phyloP scores from a whole-genome alignment of 2,888 invertebrate genomes.

The Pediacus dermestoides region DNA sequence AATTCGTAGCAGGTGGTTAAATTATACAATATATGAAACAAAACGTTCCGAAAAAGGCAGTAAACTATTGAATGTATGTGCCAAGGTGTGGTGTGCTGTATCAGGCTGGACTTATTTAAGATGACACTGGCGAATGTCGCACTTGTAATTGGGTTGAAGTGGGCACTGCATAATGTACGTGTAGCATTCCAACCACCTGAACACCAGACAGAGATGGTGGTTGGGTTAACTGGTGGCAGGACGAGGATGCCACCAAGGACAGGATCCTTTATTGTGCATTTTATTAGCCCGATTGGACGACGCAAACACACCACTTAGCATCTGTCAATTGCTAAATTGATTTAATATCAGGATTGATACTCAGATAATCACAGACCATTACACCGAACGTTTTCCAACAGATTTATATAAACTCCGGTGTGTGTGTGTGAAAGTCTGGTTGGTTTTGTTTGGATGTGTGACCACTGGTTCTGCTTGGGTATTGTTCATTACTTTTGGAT shows the following conservation, averaged over 20 bases:
- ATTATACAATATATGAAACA: too few relatives aligned
- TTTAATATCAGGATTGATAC: conserved; percentile 20
- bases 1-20: conserved; percentile 1
- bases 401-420: too few relatives aligned
- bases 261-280: conserved; percentile 29
- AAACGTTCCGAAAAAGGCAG: not conserved
- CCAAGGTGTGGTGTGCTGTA: conserved; percentile 25
- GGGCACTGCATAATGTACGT: conserved; percentile 41
- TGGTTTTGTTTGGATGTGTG: too few relatives aligned
- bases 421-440: too few relatives aligned
- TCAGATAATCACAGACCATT: not conserved
- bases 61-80: conserved; percentile 2
- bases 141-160: conserved; percentile 43
- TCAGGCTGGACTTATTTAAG: conserved; percentile 40
- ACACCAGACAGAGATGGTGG: conserved; percentile 3
- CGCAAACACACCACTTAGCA: conserved; percentile 29
- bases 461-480: too few relatives aligned
- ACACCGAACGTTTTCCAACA: too few relatives aligned
- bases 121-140: conserved; percentile 39
- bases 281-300: conserved; percentile 25
- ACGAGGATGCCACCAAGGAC: conserved; percentile 8
- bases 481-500: too few relatives aligned
- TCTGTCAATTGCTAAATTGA: conserved; percentile 30
- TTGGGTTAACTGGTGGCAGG: not conserved
- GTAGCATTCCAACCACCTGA: conserved; percentile 21